These are phyloP conservation scores for Melanotaenia maccullochi DNA, from an alignment of 2,797 vertebrate species.

Conservation along the genomic window DNA sequence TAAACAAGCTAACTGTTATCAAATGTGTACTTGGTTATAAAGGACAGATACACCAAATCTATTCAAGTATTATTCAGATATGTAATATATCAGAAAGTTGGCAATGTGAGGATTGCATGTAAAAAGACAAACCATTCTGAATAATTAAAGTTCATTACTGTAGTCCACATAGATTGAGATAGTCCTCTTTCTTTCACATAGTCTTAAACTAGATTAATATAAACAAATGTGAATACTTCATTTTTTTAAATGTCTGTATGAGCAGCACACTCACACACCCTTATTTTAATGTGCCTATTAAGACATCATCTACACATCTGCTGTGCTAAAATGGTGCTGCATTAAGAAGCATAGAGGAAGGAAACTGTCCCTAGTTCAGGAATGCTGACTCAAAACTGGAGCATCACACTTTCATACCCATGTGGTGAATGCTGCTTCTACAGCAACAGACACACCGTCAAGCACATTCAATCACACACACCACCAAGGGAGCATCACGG, in stretches of 20 bases:
- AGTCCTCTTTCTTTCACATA: no score
- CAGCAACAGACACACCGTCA: conserved; percentile 17
- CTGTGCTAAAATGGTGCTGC: conserved; percentile 14
- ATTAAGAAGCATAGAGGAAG: conserved; percentile 30
- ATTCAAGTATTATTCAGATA: neutral
- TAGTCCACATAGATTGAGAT: no score
- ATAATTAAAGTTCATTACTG: no score
- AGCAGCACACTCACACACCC: conserved; percentile 6
- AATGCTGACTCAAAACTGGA: conserved; percentile 51
- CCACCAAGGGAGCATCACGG: conserved; percentile 40
- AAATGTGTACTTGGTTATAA: no score
- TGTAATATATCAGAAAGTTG: no score
- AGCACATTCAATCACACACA: conserved; percentile 21
- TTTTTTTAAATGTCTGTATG: no score
- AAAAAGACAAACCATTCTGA: no score
- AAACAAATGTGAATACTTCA: no score
- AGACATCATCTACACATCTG: conserved; percentile 44
- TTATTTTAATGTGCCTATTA: conserved; percentile 45
- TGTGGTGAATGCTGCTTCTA: neutral
- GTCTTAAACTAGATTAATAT: no score
- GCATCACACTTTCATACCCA: conserved; percentile 32
- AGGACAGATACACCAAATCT: no score
- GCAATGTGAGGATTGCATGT: no score
- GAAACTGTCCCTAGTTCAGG: conserved; percentile 47
- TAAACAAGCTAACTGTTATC: no score